Evolutionary conservation across 2,888 invertebrate species (phyloP), one percentile per base, ranked within the genome.

Genomic region (Dolichomitus sp.): DNA sequence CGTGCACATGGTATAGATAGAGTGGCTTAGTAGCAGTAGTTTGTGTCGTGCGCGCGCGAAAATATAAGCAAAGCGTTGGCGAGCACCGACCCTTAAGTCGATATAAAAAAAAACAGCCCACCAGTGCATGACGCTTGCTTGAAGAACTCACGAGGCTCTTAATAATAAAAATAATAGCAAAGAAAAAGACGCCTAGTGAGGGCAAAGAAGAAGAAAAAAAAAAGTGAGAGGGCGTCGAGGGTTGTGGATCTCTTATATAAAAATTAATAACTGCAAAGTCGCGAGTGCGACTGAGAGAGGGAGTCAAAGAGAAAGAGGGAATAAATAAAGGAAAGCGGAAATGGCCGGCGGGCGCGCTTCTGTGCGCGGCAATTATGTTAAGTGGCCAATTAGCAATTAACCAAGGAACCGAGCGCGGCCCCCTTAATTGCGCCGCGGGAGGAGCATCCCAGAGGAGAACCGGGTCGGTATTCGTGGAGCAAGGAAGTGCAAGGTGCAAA

Each of bases 301-400:
- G 40, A 11, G 33, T 33, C n/a, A 6, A 65, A 65, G 48, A 59
- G 59, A 19, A 79, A 83, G 70, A 83, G 72, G 83, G 81, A 75
- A 70, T 83, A 88, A 86, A 86, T 88, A 89, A 89, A 90, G 86
- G 87, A 92, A 90, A 91, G 89, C 91, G 92, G 92, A 92, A 91
- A 91, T 91, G 92, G 90, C 86, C 86, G 86, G 80, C 88, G 87
- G 86, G 87, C 85, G 86, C 85, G 91, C 89, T 89, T 85, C 89
- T 91, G 88, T 86, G 90, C 87, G 87, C 86, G 89, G 89, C 86
- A 91, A 91, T 91, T 92, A 92, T 90, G 90, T 90, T 90, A 90
- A 92, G 91, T 91, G 92, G 89, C 87, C 91, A 92, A 92, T 91
- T 91, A 92, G 90, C 88, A 90, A 92, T 91, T 91, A 91, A 91